Evolutionary conservation across 2,113 vertebrate genomes (phyloP).

Genomic region (Tachysurus vachellii): DNA sequence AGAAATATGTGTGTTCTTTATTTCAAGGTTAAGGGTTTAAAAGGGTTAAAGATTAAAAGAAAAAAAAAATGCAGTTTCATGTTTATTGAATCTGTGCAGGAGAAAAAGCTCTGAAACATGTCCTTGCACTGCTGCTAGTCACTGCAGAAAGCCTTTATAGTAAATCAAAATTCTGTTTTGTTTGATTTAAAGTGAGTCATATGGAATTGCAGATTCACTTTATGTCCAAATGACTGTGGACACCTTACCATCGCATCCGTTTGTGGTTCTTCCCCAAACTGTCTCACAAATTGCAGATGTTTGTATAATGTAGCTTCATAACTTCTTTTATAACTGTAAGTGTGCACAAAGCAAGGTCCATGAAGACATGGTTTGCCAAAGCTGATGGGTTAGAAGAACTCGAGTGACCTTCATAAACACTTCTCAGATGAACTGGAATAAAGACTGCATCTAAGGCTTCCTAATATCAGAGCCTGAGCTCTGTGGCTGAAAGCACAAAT

Average conservation of each 20-base stretch:
- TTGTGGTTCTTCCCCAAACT: neutral
- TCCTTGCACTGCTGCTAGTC: neutral
- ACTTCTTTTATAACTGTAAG: too few species aligned
- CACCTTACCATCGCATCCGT: neutral
- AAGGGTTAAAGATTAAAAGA: neutral
- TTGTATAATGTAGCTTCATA: too few species aligned
- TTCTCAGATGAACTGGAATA: neutral
- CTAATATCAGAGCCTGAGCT: neutral
- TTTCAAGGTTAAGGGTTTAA: neutral
- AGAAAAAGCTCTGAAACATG: neutral
- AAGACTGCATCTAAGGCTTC: neutral
- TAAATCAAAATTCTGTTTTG: neutral
- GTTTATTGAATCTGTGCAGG: neutral
- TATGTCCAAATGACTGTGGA: neutral
- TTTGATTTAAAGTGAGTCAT: neutral
- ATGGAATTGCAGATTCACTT: neutral
- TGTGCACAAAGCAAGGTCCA: too few species aligned
- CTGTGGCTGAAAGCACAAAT: neutral
- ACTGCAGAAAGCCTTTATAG: neutral
- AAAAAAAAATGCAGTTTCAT: neutral
- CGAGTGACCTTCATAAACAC: neutral
- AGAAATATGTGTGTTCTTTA: neutral
- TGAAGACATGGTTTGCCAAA: too few species aligned
- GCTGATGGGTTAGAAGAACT: too few species aligned
- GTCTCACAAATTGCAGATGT: neutral